phyloP scores from a whole-genome alignment of 37 sponge, comb jelly and placozoan genomes.

The Diacarnus erythraeanus region DNA sequence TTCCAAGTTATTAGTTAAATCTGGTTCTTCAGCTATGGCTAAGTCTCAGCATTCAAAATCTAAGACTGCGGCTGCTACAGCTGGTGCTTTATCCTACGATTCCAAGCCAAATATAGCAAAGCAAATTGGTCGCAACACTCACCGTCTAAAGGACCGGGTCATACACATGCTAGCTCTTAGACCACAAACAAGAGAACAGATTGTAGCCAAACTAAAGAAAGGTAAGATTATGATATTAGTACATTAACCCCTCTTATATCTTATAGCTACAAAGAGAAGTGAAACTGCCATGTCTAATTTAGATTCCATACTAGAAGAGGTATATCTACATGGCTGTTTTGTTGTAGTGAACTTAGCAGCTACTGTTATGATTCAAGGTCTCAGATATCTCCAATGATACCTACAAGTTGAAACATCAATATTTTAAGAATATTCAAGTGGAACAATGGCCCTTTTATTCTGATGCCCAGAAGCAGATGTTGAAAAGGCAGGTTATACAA shows the following conservation, averaged over 20 bases:
- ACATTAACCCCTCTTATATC: background rate
- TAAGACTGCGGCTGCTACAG: background rate
- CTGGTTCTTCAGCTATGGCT: background rate
- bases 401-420: slow-evolving; percentile 13
- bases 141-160: slow-evolving; percentile 56
- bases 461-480: slow-evolving; percentile 55
- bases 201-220: slow-evolving; percentile 59
- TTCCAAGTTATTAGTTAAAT: background rate
- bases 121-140: background rate
- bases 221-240: slow-evolving; percentile 21
- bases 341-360: background rate
- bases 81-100: background rate
- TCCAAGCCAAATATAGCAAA: background rate
- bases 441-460: slow-evolving; percentile 69
- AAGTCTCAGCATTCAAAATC: background rate
- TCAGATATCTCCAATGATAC: slow-evolving; percentile 1
- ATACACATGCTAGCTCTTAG: slow-evolving; percentile 64
- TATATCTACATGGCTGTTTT: slow-evolving; percentile 5
- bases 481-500: slow-evolving; percentile 35
- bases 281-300: slow-evolving; percentile 45
- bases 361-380: background rate
- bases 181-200: slow-evolving; percentile 43
- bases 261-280: slow-evolving; percentile 50
- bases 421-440: slow-evolving; percentile 15
- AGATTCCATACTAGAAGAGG: slow-evolving; percentile 50